Evolutionary conservation across 2,113 vertebrate species (phyloP).

Genomic region (Bos indicus): DNA sequence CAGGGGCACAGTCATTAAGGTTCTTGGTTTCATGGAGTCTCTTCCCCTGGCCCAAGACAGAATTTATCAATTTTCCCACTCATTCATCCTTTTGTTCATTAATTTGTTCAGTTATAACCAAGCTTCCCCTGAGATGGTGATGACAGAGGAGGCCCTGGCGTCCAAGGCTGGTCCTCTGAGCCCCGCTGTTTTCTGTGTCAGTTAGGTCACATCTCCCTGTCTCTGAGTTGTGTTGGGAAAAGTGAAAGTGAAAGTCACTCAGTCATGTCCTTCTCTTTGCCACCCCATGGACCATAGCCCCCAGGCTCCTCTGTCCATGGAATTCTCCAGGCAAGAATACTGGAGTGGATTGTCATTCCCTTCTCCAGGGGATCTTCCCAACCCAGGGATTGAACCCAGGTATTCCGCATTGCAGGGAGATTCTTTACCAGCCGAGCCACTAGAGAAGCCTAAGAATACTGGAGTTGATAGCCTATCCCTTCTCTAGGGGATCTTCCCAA

Average conservation of each 20-base stretch:
- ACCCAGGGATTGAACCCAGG: not conserved
- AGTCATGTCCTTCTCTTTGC: not conserved
- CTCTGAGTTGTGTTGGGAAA: not conserved
- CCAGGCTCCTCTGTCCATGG: not conserved
- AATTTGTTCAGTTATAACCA: not conserved
- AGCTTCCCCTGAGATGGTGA: not conserved
- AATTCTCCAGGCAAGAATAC: not conserved
- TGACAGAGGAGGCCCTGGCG: fast-evolving
- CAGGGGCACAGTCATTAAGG: not conserved
- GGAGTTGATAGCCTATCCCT: not conserved
- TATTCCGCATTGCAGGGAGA: fast-evolving
- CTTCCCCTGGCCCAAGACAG: not conserved
- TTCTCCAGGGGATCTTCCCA: not conserved
- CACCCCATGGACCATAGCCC: not conserved
- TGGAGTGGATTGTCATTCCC: not conserved
- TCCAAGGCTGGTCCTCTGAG: not conserved
- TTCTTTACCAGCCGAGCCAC: not conserved
- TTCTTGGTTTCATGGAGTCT: not conserved
- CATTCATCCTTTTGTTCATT: not conserved
- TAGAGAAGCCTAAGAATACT: not conserved
- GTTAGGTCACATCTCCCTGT: not conserved
- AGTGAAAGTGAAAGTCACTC: not conserved
- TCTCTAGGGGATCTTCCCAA: not conserved
- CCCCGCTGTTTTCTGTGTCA: not conserved
- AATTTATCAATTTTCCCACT: not conserved